A percentile compares a stretch with the other conserved stretches of the same genome.
Evolutionary conservation across 2,797 vertebrate genomes (phyloP).

Genomic region (Tragelaphus oryx): DNA sequence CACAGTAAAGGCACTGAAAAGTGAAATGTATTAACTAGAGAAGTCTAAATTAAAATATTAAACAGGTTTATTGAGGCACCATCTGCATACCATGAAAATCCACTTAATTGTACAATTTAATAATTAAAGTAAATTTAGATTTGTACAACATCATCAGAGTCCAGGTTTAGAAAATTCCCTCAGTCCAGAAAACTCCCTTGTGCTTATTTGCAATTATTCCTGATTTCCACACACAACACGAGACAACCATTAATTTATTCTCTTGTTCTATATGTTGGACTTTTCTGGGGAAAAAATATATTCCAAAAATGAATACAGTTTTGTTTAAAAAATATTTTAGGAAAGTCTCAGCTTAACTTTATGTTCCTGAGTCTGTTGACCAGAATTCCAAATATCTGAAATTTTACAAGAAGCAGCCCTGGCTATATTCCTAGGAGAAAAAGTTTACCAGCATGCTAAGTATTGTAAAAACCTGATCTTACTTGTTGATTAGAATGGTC

Average conservation of each 20-base stretch:
- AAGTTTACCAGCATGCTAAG: background rate
- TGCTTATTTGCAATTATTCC: background rate
- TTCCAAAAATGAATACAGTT: background rate
- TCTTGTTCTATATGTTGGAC: background rate
- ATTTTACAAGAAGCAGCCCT: background rate
- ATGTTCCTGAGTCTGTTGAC: background rate
- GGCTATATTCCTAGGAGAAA: background rate
- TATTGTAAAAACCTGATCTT: background rate
- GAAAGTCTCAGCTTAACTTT: background rate
- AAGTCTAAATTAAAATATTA: background rate
- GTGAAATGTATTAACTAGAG: background rate
- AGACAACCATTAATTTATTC: background rate
- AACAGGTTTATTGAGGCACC: background rate
- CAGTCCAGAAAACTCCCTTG: background rate
- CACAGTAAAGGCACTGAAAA: background rate
- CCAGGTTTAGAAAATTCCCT: background rate
- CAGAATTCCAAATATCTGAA: background rate
- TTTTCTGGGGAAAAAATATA: background rate
- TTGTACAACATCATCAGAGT: background rate
- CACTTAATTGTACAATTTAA: background rate
- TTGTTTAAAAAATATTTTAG: background rate
- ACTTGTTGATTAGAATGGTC: background rate
- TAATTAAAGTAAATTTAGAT: background rate
- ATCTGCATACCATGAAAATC: background rate
- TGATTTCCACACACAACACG: background rate